These are phyloP conservation scores for Eubucco bourcierii DNA, from an alignment of 2,113 vertebrate species.

Conservation along the genomic window DNA sequence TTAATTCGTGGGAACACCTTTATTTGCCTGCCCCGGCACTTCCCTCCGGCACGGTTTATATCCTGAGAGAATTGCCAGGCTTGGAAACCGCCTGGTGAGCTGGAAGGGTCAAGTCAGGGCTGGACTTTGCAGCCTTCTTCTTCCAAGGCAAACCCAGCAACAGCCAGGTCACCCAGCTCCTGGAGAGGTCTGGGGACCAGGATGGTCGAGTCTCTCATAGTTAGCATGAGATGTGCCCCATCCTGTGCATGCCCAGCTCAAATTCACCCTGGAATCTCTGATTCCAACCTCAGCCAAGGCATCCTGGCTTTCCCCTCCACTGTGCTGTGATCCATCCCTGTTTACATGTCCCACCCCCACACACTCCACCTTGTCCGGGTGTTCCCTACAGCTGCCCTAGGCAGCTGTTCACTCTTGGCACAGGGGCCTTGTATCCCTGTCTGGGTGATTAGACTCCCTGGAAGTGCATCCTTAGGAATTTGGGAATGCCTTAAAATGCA, in stretches of 20 bases:
- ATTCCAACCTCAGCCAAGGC: background rate
- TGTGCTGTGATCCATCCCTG: background rate
- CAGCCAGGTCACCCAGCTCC: fast-evolving
- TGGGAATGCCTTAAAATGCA: background rate
- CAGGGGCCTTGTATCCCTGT: background rate
- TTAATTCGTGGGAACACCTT: constrained; percentile 37
- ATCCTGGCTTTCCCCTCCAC: background rate
- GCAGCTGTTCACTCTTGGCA: background rate
- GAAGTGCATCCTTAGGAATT: background rate
- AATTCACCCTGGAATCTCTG: background rate
- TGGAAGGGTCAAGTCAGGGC: background rate
- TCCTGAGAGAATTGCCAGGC: background rate
- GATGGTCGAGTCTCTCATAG: background rate
- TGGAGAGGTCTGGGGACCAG: background rate
- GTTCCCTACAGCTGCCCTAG: background rate
- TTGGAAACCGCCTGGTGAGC: background rate
- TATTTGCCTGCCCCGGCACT: background rate
- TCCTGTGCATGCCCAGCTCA: fast-evolving
- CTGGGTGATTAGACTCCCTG: background rate
- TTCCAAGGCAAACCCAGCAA: background rate
- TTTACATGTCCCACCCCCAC: background rate
- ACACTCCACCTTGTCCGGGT: background rate
- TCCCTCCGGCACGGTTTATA: background rate
- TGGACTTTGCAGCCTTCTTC: background rate
- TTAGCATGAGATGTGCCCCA: background rate